These are phyloP conservation scores for Scomber japonicus DNA, from an alignment of 2,113 vertebrate species.

Conservation along the genomic window DNA sequence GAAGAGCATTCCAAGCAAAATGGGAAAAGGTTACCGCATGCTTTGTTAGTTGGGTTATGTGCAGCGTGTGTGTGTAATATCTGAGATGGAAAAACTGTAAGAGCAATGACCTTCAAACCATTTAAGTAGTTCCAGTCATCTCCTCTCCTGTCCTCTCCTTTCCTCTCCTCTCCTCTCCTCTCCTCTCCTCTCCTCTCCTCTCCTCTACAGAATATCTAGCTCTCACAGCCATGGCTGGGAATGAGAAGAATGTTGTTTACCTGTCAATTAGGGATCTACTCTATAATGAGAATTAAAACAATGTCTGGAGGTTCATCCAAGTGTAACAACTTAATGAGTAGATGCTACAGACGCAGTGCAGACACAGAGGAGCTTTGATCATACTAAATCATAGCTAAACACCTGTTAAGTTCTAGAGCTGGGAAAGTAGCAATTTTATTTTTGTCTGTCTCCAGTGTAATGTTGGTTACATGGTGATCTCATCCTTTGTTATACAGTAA, in stretches of 20 bases:
- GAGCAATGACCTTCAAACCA: conserved; percentile 1
- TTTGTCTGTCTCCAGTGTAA: conserved; percentile 58
- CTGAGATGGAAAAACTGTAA: conserved; percentile 34
- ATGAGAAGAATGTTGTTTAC: conserved; percentile 66
- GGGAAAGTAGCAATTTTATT: conserved; percentile 50
- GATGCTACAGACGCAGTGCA: conserved; percentile 58
- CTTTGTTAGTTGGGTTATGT: conserved; percentile 37
- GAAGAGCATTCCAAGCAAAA: conserved; percentile 51
- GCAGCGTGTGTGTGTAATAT: conserved; percentile 19
- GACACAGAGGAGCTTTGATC: conserved; percentile 70
- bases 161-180: not conserved
- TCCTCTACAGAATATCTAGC: not conserved
- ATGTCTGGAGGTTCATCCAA: conserved; percentile 58
- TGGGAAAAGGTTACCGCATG: conserved; percentile 39
- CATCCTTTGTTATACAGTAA: not conserved
- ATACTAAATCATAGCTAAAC: conserved; percentile 60
- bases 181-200: not conserved
- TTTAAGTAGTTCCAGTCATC: conserved; percentile 7
- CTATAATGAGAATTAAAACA: conserved; percentile 60
- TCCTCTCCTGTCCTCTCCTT: conserved; percentile 3
- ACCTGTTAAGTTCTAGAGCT: conserved; percentile 42
- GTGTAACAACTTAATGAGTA: conserved; percentile 73
- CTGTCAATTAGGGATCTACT: conserved; percentile 62
- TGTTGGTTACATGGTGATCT: conserved; percentile 22
- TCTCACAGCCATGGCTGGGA: conserved; percentile 17